Evolutionary conservation across 2,113 vertebrate genomes (phyloP).

Genomic region (Hipposideros armiger): DNA sequence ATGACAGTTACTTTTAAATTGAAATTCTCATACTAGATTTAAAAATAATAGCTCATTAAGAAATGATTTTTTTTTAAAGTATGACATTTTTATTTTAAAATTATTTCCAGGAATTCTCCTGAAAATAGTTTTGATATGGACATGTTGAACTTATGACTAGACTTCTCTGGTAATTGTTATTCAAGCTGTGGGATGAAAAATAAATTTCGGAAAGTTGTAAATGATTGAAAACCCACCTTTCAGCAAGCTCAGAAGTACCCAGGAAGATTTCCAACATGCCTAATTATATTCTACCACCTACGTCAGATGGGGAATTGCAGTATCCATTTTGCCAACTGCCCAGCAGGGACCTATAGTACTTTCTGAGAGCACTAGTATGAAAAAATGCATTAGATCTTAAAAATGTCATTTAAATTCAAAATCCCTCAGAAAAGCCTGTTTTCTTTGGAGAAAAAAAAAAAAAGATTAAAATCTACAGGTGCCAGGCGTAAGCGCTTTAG

Average conservation of each 20-base stretch:
- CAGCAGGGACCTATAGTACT: conserved; percentile 72
- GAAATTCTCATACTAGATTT: neutral
- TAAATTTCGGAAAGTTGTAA: conserved; percentile 61
- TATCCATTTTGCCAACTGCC: conserved; percentile 70
- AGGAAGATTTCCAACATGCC: conserved; percentile 68
- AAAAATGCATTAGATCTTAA: conserved; percentile 65
- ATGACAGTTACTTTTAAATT: neutral
- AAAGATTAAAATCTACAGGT: conserved; percentile 58
- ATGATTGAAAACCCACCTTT: conserved; percentile 70
- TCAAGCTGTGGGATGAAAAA: conserved; percentile 58
- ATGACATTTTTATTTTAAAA: neutral
- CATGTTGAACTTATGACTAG: neutral
- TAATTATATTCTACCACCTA: conserved; percentile 72
- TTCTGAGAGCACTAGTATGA: conserved; percentile 54
- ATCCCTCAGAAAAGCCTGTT: conserved; percentile 60
- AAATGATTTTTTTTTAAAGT: neutral
- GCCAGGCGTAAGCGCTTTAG: neutral
- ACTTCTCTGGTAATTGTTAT: conserved; percentile 30
- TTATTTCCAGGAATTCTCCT: neutral
- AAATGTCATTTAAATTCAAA: conserved; percentile 73
- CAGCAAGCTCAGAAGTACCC: conserved; percentile 68
- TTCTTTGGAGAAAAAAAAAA: conserved; percentile 38
- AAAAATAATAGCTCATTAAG: neutral
- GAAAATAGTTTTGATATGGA: neutral
- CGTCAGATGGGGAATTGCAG: conserved; percentile 49